Conservation (phyloP, 2,797 vertebrate species). For the Kryptolebias ocellatus region DNA sequence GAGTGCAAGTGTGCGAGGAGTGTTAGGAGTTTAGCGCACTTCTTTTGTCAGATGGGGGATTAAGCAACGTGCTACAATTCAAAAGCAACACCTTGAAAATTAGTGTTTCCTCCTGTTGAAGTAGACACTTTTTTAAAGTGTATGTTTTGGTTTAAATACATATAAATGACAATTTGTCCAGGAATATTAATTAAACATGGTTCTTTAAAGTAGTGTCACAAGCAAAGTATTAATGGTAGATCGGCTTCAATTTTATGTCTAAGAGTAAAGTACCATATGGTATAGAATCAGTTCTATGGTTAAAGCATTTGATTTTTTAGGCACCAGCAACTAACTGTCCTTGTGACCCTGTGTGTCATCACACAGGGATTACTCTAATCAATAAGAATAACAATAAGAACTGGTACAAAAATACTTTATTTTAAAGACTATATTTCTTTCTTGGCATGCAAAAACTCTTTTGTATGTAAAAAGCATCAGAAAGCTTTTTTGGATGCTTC, state of each 20-base stretch:
- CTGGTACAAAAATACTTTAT: neutral
- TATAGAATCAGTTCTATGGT: neutral
- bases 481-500: neutral
- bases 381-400: too few relatives aligned
- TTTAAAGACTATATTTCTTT: neutral
- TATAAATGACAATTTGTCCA: constrained; percentile 10
- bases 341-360: too few relatives aligned
- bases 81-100: constrained; percentile 32
- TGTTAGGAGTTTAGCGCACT: constrained; percentile 48
- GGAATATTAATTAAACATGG: constrained; percentile 4
- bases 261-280: neutral
- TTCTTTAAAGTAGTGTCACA: neutral
- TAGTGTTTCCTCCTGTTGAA: constrained; percentile 16
- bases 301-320: neutral
- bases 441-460: neutral
- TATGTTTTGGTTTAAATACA: constrained; percentile 5
- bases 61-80: constrained; percentile 25
- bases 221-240: constrained; percentile 5
- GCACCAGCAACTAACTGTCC: neutral
- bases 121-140: constrained; percentile 27
- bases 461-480: neutral
- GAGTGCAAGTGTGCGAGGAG: constrained; percentile 47
- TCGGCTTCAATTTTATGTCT: neutral
- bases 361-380: too few relatives aligned
- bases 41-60: constrained; percentile 59